Percentiles rank a stretch among this genome's conserved stretches.
phyloP scores from a whole-genome alignment of 2,888 invertebrate genomes.

The Sminthurides aquaticus region DNA sequence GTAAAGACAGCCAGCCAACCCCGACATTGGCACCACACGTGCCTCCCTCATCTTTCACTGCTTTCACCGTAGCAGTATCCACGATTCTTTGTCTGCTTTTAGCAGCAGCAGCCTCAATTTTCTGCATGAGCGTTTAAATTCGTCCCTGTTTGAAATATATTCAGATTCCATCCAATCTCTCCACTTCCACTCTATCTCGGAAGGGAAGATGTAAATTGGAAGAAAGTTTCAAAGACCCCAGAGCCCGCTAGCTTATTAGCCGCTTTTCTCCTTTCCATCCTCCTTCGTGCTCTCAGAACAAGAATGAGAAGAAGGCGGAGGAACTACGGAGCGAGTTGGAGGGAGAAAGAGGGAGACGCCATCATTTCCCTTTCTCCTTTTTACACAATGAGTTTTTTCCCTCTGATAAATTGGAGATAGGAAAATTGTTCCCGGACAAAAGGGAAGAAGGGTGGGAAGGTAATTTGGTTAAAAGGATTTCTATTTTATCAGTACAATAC shows the following conservation, averaged over 20 bases:
- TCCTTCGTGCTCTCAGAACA: neutral
- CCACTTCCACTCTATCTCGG: neutral
- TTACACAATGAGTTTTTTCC: neutral
- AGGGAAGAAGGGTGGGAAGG: slow-evolving; percentile 21
- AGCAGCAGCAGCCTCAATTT: neutral
- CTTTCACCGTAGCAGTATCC: too few species aligned
- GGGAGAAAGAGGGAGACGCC: neutral
- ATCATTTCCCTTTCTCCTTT: neutral
- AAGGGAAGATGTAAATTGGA: neutral
- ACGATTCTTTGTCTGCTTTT: neutral
- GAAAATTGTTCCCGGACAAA: slow-evolving; percentile 16
- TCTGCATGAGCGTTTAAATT: neutral
- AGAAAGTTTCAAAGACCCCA: neutral
- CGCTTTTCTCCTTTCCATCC: neutral
- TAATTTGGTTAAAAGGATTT: slow-evolving; percentile 30
- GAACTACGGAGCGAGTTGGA: neutral
- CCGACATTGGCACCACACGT: too few species aligned
- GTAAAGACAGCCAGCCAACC: too few species aligned
- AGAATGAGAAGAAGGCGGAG: neutral
- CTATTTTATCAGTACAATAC: slow-evolving; percentile 17
- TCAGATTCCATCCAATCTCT: neutral
- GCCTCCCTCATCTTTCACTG: too few species aligned
- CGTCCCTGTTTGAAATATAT: neutral
- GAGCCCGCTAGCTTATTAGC: too few species aligned
- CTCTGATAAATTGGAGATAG: slow-evolving; percentile 11